Evolutionary conservation across 2,888 invertebrate genomes (phyloP).

Genomic region (Melikaiella ostensackeni): DNA sequence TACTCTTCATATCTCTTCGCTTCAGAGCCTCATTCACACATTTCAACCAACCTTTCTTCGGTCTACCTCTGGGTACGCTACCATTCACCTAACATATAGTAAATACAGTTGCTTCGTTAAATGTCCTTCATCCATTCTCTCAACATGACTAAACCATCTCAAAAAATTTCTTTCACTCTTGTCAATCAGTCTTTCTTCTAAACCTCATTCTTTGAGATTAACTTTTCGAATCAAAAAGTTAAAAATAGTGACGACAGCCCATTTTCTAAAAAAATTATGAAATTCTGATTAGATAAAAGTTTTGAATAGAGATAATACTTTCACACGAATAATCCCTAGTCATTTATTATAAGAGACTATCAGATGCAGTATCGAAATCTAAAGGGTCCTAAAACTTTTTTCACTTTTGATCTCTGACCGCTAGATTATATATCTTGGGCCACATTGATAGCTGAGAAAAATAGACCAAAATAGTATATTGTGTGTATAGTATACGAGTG

Average conservation of each 20-base stretch:
- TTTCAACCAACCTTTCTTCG: too few species aligned
- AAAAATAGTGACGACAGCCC: not conserved
- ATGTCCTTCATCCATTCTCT: too few species aligned
- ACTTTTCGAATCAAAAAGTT: not conserved
- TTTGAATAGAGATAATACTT: not conserved
- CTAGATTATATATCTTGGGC: not conserved
- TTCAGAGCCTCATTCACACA: too few species aligned
- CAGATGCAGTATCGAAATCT: slow-evolving; percentile 13
- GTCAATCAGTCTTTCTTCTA: too few species aligned
- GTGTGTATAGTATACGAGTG: too few species aligned
- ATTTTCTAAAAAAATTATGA: not conserved
- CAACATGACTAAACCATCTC: too few species aligned
- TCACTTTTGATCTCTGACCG: not conserved
- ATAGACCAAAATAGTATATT: not conserved
- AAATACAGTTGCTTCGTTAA: too few species aligned
- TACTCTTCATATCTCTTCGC: too few species aligned
- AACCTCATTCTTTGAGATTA: too few species aligned
- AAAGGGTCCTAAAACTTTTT: not conserved
- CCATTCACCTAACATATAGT: too few species aligned
- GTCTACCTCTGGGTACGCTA: too few species aligned
- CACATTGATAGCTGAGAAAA: not conserved
- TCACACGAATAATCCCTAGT: not conserved
- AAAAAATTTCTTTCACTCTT: too few species aligned
- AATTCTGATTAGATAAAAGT: not conserved
- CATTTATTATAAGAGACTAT: not conserved